These are phyloP conservation scores for Phylloscopus trochilus DNA, from an alignment of 2,113 vertebrate genomes.

Conservation along the genomic window DNA sequence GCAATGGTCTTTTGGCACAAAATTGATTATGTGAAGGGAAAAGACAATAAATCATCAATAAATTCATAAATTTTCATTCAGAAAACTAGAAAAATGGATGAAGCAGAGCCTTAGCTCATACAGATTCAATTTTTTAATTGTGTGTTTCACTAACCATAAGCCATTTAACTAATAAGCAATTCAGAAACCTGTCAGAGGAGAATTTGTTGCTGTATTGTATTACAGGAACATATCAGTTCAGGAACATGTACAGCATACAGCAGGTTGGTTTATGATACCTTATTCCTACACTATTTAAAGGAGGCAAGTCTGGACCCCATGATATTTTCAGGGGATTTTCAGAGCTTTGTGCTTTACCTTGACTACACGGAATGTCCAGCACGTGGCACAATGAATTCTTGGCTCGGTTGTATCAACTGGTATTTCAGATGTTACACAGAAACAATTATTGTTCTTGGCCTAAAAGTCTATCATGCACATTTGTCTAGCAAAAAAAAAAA, in stretches of 20 bases:
- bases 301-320: background rate
- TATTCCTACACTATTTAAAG: background rate
- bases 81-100: slow-evolving; percentile 37
- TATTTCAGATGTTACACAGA: background rate
- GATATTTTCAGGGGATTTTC: background rate
- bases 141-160: slow-evolving; percentile 36
- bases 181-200: slow-evolving; percentile 19
- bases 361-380: background rate
- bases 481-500: background rate
- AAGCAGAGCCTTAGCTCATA: slow-evolving; percentile 22
- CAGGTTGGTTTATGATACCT: background rate
- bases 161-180: slow-evolving; percentile 36
- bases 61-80: slow-evolving; percentile 31
- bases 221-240: background rate
- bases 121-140: slow-evolving; percentile 39
- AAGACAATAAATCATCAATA: slow-evolving; percentile 36
- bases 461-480: background rate
- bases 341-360: background rate
- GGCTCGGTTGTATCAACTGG: background rate
- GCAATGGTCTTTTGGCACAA: background rate
- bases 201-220: background rate
- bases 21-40: background rate
- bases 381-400: rapidly evolving
- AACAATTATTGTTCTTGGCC: background rate
- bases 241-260: background rate